Evolutionary conservation across 37 sponge, comb jelly and placozoan genomes (phyloP).

Genomic region (Halisarca cf. caerulea): DNA sequence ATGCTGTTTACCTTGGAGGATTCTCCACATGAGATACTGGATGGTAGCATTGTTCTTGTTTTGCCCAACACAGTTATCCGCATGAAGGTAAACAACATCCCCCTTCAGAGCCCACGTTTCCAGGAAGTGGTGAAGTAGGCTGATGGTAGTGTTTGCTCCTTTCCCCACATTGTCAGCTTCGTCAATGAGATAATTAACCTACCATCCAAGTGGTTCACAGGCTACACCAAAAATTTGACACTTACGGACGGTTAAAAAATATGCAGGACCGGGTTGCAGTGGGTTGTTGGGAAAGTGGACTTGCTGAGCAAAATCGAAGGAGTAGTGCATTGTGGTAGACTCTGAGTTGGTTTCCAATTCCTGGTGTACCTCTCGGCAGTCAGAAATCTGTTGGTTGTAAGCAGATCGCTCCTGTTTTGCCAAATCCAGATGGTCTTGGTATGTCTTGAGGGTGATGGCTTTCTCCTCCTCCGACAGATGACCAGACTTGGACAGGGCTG

Average conservation of each 20-base stretch:
- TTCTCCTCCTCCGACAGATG: slow-evolving; percentile 23
- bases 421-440: not conserved
- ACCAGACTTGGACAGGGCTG: not conserved
- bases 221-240: slow-evolving; percentile 28
- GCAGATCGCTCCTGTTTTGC: not conserved
- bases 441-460: not conserved
- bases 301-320: slow-evolving; percentile 11
- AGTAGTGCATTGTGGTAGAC: not conserved
- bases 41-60: not conserved
- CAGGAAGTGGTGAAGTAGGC: not conserved
- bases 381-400: not conserved
- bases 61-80: not conserved
- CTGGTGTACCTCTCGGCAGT: not conserved
- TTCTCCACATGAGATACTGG: not conserved
- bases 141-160: slow-evolving; percentile 20
- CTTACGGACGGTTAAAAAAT: slow-evolving; percentile 1
- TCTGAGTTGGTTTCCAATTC: not conserved
- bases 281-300: slow-evolving; percentile 23
- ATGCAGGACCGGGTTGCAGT: slow-evolving; percentile 29
- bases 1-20: not conserved
- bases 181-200: slow-evolving; percentile 25
- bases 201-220: not conserved
- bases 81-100: not conserved
- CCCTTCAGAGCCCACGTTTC: not conserved
- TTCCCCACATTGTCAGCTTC: slow-evolving; percentile 5